Evolutionary conservation across 2,888 invertebrate genomes (phyloP).

Genomic region (Volucella inflata): DNA sequence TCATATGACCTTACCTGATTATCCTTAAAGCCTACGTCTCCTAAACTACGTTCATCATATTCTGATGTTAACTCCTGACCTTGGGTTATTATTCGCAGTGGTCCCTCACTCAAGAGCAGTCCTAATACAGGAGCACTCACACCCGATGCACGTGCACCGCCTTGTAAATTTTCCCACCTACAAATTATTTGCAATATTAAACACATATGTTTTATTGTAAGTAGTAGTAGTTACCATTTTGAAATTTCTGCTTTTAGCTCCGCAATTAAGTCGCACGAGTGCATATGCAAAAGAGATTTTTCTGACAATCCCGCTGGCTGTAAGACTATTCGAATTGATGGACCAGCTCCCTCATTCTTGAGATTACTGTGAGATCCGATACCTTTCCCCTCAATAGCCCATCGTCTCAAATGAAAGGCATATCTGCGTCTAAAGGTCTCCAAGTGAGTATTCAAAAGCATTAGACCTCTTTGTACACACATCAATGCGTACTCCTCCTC

Average conservation of each 20-base stretch:
- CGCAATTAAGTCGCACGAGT: slow-evolving; percentile 94
- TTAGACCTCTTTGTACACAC: slow-evolving; percentile 94
- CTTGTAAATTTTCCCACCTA: slow-evolving; percentile 88
- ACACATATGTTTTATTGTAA: not conserved
- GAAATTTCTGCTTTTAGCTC: slow-evolving; percentile 97
- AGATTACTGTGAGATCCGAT: slow-evolving; percentile 89
- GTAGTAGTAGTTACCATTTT: slow-evolving; percentile 87
- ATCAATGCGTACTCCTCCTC: slow-evolving; percentile 90
- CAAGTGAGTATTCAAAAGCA: slow-evolving; percentile 95
- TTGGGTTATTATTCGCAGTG: slow-evolving; percentile 95
- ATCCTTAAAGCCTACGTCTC: slow-evolving; percentile 97
- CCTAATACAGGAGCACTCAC: slow-evolving; percentile 86
- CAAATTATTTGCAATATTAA: not conserved
- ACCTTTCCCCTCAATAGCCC: slow-evolving; percentile 93
- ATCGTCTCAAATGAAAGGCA: slow-evolving; percentile 94
- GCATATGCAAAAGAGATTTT: slow-evolving; percentile 91
- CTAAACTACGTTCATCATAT: slow-evolving; percentile 94
- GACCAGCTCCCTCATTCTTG: slow-evolving; percentile 85
- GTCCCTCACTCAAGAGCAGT: slow-evolving; percentile 91
- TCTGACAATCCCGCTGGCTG: slow-evolving; percentile 95
- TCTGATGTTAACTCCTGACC: slow-evolving; percentile 97
- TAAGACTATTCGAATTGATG: slow-evolving; percentile 90
- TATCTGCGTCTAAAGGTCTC: slow-evolving; percentile 95
- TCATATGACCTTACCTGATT: slow-evolving; percentile 87
- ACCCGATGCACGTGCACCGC: slow-evolving; percentile 80